Percentiles rank a stretch among this genome's conserved stretches.
These are phyloP conservation scores for Tuberolachnus salignus DNA, from an alignment of 2,888 invertebrate genomes.

Conservation along the genomic window DNA sequence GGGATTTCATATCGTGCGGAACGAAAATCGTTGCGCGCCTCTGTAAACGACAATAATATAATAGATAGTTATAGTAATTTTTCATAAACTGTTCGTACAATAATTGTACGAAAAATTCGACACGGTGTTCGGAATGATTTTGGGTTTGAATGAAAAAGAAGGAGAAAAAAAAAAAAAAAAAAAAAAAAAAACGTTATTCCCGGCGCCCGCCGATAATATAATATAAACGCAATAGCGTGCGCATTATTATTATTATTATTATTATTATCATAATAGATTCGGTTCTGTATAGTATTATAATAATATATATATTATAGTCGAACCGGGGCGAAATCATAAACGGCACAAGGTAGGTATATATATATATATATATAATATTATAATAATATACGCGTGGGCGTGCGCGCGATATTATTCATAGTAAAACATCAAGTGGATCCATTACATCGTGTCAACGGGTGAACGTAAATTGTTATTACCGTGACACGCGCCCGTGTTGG, in stretches of 20 bases:
- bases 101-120: too few species aligned
- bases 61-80: too few species aligned
- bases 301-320: not conserved
- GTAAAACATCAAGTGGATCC: constrained; percentile 27
- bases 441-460: constrained; percentile 22
- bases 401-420: constrained; percentile 4
- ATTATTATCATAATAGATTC: not conserved
- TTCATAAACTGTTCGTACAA: too few species aligned
- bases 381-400: too few species aligned
- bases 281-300: not conserved
- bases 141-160: too few species aligned
- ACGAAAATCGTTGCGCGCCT: too few species aligned
- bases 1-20: too few species aligned
- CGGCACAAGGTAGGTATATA: not conserved
- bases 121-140: too few species aligned
- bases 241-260: not conserved
- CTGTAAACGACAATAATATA: too few species aligned
- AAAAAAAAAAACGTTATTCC: too few species aligned
- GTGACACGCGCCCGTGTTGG: not conserved
- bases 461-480: not conserved
- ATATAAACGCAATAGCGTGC: not conserved
- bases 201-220: not conserved
- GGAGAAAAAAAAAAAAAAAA: too few species aligned
- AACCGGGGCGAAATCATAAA: not conserved
- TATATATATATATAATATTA: too few species aligned